Evolutionary conservation across 2,797 vertebrate genomes (phyloP), one percentile per base, ranked within the genome.

Genomic region (Muraenolepis orangiensis): DNA sequence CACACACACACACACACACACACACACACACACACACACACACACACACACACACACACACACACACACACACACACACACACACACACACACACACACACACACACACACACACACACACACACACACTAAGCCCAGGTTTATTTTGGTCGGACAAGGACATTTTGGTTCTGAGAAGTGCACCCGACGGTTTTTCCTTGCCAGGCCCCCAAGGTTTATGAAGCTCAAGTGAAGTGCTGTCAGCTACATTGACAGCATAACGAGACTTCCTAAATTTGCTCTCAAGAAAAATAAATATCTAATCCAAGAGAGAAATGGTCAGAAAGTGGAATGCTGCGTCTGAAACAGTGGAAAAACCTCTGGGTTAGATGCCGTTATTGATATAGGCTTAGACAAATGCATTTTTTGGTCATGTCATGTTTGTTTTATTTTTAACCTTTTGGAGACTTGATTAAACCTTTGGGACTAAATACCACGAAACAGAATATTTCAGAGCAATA

Each of bases 71-170:
- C 36, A 77, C 74, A 77, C 29, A 29, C 10, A 66, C 51, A 38
- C 34, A 74, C 57, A 87, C 36, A 77, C 74, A 77, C 29, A 29
- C 10, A 66, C 40, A 34, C 40, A 71, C 66, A 87, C 38, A 76
- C 74, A 76, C 38, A 40, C 12, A 38, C 66, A 36, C 32, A 76
- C 66, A 87, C 36, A 77, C 74, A 77, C 40, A 42, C 20, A 69
- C 64, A 46, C 40, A 75, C 66, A 32, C 61, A 38, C 79, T 87
- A 78, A 75, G 78, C 64, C 7, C 0, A 18, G 72, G 84, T 90
- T 91, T 88, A 82, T 87, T 91, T 88, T 80, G 82, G 82, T 82
- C 67, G 12, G 12, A 67, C 67, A 72, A 82, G 83, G 83, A 89
- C 82, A 85, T 90, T 85, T 82, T 71, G 75, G 34, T 85, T 82